Conservation (phyloP, 2,797 vertebrate genomes). For the Potorous gilbertii region DNA sequence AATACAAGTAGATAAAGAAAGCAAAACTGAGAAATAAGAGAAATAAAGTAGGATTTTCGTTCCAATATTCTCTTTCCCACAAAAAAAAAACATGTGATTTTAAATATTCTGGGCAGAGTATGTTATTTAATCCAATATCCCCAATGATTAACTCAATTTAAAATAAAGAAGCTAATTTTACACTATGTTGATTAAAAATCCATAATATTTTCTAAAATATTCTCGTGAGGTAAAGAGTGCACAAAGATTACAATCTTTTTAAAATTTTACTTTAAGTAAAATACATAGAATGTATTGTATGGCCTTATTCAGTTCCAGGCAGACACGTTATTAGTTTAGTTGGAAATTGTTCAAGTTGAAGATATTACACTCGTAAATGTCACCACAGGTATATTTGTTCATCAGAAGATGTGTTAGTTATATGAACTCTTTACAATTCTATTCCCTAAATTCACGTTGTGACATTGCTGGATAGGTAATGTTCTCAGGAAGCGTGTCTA, state of each 20-base stretch:
- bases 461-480: slow-evolving; percentile 58
- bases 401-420: slow-evolving; percentile 51
- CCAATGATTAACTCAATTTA: slow-evolving; percentile 3
- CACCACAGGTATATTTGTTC: slow-evolving; percentile 71
- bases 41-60: neutral
- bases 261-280: too few species aligned
- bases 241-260: slow-evolving; percentile 72
- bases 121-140: slow-evolving; percentile 4
- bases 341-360: slow-evolving; percentile 63
- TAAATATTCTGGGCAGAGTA: neutral
- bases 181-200: slow-evolving; percentile 59
- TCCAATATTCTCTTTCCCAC: neutral
- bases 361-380: slow-evolving; percentile 72
- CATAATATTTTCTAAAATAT: slow-evolving; percentile 59
- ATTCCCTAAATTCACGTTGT: slow-evolving; percentile 18
- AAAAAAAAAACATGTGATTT: neutral
- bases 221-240: slow-evolving; percentile 54
- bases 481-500: slow-evolving; percentile 53
- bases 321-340: slow-evolving; percentile 70
- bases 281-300: slow-evolving; percentile 35
- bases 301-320: slow-evolving; percentile 50
- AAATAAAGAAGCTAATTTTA: neutral
- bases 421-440: slow-evolving; percentile 70
- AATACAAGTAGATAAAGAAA: neutral
- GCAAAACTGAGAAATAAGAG: slow-evolving; percentile 14